Evolutionary conservation across 2,113 vertebrate genomes (phyloP).

Genomic region (Ictalurus furcatus): DNA sequence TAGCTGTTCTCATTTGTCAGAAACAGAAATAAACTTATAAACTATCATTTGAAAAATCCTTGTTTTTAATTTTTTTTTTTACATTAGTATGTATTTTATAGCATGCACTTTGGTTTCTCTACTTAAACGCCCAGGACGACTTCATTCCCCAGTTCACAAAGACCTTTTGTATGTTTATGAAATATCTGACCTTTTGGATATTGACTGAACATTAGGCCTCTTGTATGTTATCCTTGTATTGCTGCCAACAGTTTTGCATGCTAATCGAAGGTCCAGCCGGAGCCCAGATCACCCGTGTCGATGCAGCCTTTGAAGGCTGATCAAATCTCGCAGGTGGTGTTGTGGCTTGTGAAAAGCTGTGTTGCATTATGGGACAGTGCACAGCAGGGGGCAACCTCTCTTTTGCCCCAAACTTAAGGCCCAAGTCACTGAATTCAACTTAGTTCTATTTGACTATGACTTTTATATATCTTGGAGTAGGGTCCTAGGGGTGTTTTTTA

Average conservation of each 20-base stretch:
- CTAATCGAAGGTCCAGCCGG: constrained; percentile 24
- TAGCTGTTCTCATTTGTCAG: background rate
- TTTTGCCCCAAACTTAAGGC: background rate
- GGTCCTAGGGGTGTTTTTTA: background rate
- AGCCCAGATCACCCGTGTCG: constrained; percentile 11
- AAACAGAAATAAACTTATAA: background rate
- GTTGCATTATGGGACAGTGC: background rate
- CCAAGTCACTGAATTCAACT: background rate
- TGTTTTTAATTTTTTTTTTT: background rate
- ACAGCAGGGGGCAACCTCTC: background rate
- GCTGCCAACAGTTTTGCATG: constrained; percentile 13
- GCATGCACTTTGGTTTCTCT: background rate
- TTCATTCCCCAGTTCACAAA: background rate
- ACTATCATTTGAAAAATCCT: background rate
- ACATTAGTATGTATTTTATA: background rate
- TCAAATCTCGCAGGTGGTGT: constrained; percentile 17
- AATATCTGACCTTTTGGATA: constrained; percentile 32
- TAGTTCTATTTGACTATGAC: background rate
- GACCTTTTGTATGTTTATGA: constrained; percentile 16
- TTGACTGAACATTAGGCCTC: constrained; percentile 32
- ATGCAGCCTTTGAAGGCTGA: constrained; percentile 19
- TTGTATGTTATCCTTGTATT: constrained; percentile 22
- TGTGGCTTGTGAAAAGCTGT: background rate
- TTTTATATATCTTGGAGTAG: background rate
- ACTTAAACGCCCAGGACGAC: background rate